Evolutionary conservation across 1,140 invertebrate species (phyloP), one percentile per base, ranked within the genome.

Genomic region (Tetranychus cinnabarinus): DNA sequence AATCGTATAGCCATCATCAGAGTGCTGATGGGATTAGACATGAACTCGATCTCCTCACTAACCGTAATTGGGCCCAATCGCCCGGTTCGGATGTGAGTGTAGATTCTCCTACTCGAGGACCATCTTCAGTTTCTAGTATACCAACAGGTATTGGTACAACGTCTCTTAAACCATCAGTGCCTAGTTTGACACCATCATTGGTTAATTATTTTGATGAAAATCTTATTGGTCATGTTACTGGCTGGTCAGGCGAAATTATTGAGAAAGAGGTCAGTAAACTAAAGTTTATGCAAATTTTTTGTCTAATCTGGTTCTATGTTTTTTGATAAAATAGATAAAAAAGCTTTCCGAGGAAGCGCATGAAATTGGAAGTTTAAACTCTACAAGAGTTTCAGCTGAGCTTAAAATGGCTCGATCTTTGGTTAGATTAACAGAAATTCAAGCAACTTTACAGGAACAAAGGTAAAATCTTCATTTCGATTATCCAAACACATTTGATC

Each of bases 401-500:
- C 76, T 96, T 62, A 96, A 96, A 76, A 88, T 86, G 74, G 86
- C 89, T 65, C 80, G 91, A 65, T 92, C 88, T 65, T 77, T 92
- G 69, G 91, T 96, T 65, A 81, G 91, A 68, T 80, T 90, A 69
- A 89, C 88, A 42, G 90, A 96, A 80, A 95, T 95, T 73, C 87
- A 91, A 77, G 88, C 90, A 61, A 95, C 90, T 64, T 76, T 95
- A 72, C 88, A 93, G 77, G 89, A 95, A 79, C 89, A 95, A 79
- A 90, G 90, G 88, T 91, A 70, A 71, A 76, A 74, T 61, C 0
- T 6, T n/a, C 13, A 56, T 57, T 55, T 23, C 10, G 36, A 46
- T 12, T 35, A 31, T 37, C 13, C 2, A 2, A 12, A 52, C 7
- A 31, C 8, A 47, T 15, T 15, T 15, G 45, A 46, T 46, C 23